Conservation (phyloP, 2,888 invertebrate species). For the Cheilosia vulpina region DNA sequence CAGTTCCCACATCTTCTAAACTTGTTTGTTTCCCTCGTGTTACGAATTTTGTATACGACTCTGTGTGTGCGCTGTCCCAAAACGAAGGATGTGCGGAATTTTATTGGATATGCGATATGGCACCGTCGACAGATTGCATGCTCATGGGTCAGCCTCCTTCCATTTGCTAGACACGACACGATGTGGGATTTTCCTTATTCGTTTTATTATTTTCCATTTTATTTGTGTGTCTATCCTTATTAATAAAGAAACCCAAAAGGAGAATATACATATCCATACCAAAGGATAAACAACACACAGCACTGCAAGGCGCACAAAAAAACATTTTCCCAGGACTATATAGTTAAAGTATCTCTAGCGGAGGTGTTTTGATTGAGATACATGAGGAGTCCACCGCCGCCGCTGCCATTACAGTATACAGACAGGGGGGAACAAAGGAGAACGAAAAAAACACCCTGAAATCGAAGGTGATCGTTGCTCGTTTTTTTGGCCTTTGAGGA, state of each 20-base stretch:
- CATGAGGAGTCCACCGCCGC: slow-evolving; percentile 39
- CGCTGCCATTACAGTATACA: background rate
- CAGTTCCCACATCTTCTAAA: slow-evolving; percentile 52
- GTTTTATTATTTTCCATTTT: slow-evolving; percentile 25
- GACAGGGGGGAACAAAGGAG: slow-evolving; percentile 17
- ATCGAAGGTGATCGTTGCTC: slow-evolving; percentile 66
- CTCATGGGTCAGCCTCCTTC: slow-evolving; percentile 50
- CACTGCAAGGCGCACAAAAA: slow-evolving; percentile 23
- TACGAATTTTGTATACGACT: slow-evolving; percentile 20
- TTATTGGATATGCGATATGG: slow-evolving; percentile 68
- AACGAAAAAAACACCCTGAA: slow-evolving; percentile 15
- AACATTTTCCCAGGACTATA: slow-evolving; percentile 70
- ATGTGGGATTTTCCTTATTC: slow-evolving; percentile 34
- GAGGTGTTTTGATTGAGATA: slow-evolving; percentile 72
- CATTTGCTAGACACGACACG: slow-evolving; percentile 63
- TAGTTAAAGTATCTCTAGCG: slow-evolving; percentile 63
- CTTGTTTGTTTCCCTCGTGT: slow-evolving; percentile 35
- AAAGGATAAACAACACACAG: slow-evolving; percentile 21
- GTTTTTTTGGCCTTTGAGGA: slow-evolving; percentile 40
- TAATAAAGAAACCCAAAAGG: slow-evolving; percentile 47
- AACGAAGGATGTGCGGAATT: slow-evolving; percentile 50
- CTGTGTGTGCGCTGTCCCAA: slow-evolving; percentile 7
- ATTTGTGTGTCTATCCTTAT: slow-evolving; percentile 34
- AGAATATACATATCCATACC: slow-evolving; percentile 2
- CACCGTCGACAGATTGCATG: slow-evolving; percentile 65